Evolutionary conservation across 2,888 invertebrate genomes (phyloP).

Genomic region (Artemia sinica): DNA sequence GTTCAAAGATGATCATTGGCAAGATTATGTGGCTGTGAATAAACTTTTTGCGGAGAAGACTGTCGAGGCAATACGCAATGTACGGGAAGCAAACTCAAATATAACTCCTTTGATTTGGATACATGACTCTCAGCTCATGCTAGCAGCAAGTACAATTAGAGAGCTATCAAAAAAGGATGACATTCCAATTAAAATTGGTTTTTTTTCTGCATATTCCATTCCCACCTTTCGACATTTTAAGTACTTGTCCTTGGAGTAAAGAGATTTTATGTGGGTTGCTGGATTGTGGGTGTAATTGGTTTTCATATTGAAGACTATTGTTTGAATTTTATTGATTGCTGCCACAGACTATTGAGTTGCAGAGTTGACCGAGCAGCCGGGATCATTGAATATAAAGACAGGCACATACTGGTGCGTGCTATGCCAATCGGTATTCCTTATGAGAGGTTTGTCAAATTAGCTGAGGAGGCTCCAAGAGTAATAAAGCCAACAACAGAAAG

Average conservation of each 20-base stretch:
- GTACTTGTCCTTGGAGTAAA: conserved; percentile 34
- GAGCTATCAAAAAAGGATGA: conserved; percentile 31
- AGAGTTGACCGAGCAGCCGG: conserved; percentile 72
- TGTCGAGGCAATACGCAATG: conserved; percentile 29
- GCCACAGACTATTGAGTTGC: conserved; percentile 60
- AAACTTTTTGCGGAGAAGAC: conserved; percentile 31
- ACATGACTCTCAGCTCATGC: conserved; percentile 38
- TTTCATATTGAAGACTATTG: conserved; percentile 83
- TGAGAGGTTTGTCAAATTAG: conserved; percentile 56
- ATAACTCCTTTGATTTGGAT: conserved; percentile 36
- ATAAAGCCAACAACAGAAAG: conserved; percentile 28
- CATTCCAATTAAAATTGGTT: conserved; percentile 33
- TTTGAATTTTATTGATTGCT: conserved; percentile 75
- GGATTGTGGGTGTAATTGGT: conserved; percentile 77
- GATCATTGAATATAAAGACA: conserved; percentile 67
- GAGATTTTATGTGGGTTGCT: conserved; percentile 37
- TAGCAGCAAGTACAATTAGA: conserved; percentile 35
- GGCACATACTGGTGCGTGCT: conserved; percentile 63
- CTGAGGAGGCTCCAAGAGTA: conserved; percentile 39
- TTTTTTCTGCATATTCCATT: conserved; percentile 40
- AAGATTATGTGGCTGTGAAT: conserved; percentile 32
- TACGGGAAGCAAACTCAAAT: conserved; percentile 27
- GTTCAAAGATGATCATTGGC: conserved; percentile 29
- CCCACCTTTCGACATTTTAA: conserved; percentile 36
- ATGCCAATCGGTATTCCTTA: conserved; percentile 77